Percentiles rank a stretch among this genome's conserved stretches.
These are phyloP conservation scores for Trogon surrucura DNA, from an alignment of 2,113 vertebrate species.

Conservation along the genomic window DNA sequence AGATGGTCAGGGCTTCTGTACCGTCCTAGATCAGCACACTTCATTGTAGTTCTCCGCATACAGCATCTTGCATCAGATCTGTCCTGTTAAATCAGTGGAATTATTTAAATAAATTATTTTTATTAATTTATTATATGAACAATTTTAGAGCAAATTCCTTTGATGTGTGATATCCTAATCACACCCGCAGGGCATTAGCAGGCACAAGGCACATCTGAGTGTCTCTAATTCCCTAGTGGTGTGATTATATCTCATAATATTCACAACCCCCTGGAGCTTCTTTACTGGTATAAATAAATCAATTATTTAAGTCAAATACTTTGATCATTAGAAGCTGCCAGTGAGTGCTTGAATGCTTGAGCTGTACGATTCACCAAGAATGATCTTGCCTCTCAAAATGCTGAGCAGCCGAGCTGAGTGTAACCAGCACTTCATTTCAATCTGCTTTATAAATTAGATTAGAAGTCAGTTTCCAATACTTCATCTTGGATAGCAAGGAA, in stretches of 20 bases:
- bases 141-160: constrained; percentile 52
- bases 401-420: not conserved
- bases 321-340: constrained; percentile 64
- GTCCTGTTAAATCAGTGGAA: constrained; percentile 42
- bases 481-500: constrained; percentile 22
- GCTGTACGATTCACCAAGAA: constrained; percentile 5
- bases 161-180: constrained; percentile 69
- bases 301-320: constrained; percentile 75
- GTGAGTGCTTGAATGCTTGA: constrained; percentile 24
- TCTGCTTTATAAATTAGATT: constrained; percentile 45
- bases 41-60: not conserved
- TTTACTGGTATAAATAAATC: constrained; percentile 72
- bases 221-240: constrained; percentile 59
- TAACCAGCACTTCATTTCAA: constrained; percentile 2
- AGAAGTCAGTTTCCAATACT: constrained; percentile 28
- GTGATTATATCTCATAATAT: constrained; percentile 62
- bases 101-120: constrained; percentile 62
- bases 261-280: constrained; percentile 56
- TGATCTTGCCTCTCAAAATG: constrained; percentile 18
- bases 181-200: constrained; percentile 57
- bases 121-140: constrained; percentile 68
- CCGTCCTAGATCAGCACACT: constrained; percentile 7
- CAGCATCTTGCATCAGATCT: constrained; percentile 50
- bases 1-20: not conserved
- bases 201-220: constrained; percentile 55